Base-by-base conservation (phyloP, 2,888 invertebrate species). In the Tenthredo notha region DNA sequence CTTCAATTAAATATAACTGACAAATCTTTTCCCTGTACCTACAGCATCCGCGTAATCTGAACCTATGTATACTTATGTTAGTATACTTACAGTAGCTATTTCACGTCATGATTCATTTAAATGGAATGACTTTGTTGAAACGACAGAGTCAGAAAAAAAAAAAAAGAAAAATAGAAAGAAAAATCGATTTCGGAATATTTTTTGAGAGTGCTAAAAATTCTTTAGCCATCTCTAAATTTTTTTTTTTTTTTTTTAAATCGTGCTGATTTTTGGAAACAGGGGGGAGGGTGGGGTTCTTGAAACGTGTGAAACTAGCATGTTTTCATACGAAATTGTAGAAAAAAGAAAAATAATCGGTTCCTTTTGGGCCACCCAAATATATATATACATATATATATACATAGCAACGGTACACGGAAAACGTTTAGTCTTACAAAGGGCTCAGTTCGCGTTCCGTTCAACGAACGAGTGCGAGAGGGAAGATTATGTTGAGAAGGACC, bases 371-470 rank as follows among this genome's bases (percentile, higher is more conserved):
- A 37, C 7, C 37, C 7, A 37, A 37, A 33, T 33, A 33, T 33
- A 29, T 29, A 29, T 29, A 29, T 29, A 29, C 2, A 29, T 2
- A n/a, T n/a, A n/a, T 29, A 58, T 58, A 54, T 33, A 33, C 33
- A 67, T 29, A 33, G 58, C 4, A n/a, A 9, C 6, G 21, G 18
- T 70, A 70, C 18, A 25, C 21, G 25, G 74, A 43, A 43, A 74
- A 74, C 74, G 74, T 74, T 74, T 74, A 74, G 43, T 43, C 74
- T 74, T 74, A 74, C 74, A 74, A 74, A 74, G 74, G 70, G 18
- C 70, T 74, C 43, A 15, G 21, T n/a, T 21, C 29, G 47, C 18
- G 25, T 54, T 54, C 77, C 77, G 50, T 50, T 54, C 33, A 47
- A 33, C 47, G 77, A 29, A 77, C 6, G 77, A 77, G 47, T 33